Percentiles rank a stretch among this genome's conserved stretches.
Evolutionary conservation across 2,888 invertebrate genomes (phyloP).

Genomic region (Drosophila mercatorum): DNA sequence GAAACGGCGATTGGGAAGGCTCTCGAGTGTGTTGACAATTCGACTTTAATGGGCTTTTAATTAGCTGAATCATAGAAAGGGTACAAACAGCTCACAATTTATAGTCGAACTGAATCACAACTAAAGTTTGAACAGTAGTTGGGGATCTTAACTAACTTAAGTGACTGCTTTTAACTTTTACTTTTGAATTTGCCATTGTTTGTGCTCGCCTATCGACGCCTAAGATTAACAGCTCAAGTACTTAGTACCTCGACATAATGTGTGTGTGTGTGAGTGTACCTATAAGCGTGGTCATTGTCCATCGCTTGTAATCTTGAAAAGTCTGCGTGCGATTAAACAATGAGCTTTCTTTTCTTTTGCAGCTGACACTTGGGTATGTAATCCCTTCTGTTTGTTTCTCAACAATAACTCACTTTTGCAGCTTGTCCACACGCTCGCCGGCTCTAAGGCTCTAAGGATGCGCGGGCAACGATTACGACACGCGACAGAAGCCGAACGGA

Average conservation of each 20-base stretch:
- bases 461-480: constrained; percentile 1
- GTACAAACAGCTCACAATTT: not conserved
- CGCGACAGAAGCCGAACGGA: constrained; percentile 4
- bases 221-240: constrained; percentile 34
- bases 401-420: constrained; percentile 41
- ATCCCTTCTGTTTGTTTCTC: constrained; percentile 20
- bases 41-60: constrained; percentile 17
- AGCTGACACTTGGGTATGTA: constrained; percentile 5
- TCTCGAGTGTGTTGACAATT: constrained; percentile 8
- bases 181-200: constrained; percentile 27
- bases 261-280: not conserved
- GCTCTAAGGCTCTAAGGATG: constrained; percentile 10
- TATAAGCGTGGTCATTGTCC: constrained; percentile 13
- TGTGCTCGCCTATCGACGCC: constrained; percentile 23
- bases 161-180: constrained; percentile 10
- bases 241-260: constrained; percentile 6
- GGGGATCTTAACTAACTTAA: not conserved
- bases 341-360: constrained; percentile 2
- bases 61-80: constrained; percentile 6
- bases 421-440: constrained; percentile 7
- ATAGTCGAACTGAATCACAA: not conserved
- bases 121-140: not conserved
- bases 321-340: constrained; percentile 65
- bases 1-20: not conserved
- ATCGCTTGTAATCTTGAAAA: constrained; percentile 54